phyloP scores from a whole-genome alignment of 2,113 vertebrate genomes.

The Ariopsis seemanni region DNA sequence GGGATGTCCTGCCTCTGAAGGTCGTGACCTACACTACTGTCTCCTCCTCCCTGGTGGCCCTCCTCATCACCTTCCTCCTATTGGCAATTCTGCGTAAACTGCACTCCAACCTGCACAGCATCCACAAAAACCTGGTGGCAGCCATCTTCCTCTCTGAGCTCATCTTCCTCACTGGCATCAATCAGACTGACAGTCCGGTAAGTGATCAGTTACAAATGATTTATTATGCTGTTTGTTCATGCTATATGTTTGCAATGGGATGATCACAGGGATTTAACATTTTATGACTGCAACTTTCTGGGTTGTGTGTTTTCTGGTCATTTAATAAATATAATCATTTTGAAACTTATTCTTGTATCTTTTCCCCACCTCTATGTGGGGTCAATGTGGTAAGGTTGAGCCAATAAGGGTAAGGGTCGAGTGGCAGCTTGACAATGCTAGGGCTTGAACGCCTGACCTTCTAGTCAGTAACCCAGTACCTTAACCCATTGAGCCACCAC shows the following conservation, averaged over 20 bases:
- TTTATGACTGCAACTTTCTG: not conserved
- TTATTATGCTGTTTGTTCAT: not conserved
- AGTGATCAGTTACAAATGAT: constrained; percentile 48
- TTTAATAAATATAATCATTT: not conserved
- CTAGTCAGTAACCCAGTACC: too few species aligned
- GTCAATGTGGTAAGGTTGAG: too few species aligned
- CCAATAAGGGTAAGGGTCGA: too few species aligned
- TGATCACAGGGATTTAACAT: not conserved
- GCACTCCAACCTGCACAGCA: constrained; percentile 81
- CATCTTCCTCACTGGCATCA: constrained; percentile 83
- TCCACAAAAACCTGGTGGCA: constrained; percentile 80
- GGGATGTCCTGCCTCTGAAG: constrained; percentile 84
- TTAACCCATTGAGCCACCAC: too few species aligned
- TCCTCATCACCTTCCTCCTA: constrained; percentile 80
- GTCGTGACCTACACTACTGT: constrained; percentile 78
- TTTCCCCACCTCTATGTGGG: too few species aligned
- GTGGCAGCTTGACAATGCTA: too few species aligned
- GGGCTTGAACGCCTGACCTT: too few species aligned
- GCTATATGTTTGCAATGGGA: not conserved
- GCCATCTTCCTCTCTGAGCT: constrained; percentile 83
- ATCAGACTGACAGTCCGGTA: constrained; percentile 84
- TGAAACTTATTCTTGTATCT: too few species aligned
- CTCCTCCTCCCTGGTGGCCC: constrained; percentile 76
- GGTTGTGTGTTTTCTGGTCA: not conserved
- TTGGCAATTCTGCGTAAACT: constrained; percentile 73